These are phyloP conservation scores for Pogonocherus hispidulus DNA, from an alignment of 2,888 invertebrate species.

Conservation along the genomic window DNA sequence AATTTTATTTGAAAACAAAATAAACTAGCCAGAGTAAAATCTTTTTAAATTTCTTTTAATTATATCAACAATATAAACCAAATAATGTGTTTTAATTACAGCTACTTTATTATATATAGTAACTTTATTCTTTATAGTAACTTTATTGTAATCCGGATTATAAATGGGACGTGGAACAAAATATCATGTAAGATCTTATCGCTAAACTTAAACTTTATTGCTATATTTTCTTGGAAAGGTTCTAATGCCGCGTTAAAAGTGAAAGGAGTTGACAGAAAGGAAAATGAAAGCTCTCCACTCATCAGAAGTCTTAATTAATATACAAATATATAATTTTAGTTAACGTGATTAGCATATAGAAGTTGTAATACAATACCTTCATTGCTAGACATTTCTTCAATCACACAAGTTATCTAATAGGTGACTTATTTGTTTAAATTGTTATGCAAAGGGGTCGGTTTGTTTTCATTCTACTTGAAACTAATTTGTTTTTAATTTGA, in stretches of 20 bases:
- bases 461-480: background rate
- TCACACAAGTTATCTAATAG: background rate
- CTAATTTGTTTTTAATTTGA: slow-evolving; percentile 4
- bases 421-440: slow-evolving; percentile 14
- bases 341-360: slow-evolving; percentile 14
- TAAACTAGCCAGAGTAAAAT: too few relatives aligned
- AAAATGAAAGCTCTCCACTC: slow-evolving; percentile 29
- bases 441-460: slow-evolving; percentile 17
- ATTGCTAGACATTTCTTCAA: slow-evolving; percentile 1
- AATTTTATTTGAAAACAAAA: too few relatives aligned
- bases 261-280: slow-evolving; percentile 26
- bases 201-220: background rate
- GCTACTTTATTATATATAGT: too few relatives aligned
- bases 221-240: slow-evolving; percentile 15
- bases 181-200: too few relatives aligned
- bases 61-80: too few relatives aligned
- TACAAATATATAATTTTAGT: slow-evolving; percentile 24
- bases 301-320: background rate
- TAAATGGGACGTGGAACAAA: too few relatives aligned
- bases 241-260: slow-evolving; percentile 5
- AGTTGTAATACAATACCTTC: slow-evolving; percentile 18
- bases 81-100: too few relatives aligned
- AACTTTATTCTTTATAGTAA: too few relatives aligned
- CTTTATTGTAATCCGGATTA: too few relatives aligned
- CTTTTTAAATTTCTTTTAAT: too few relatives aligned